Evolutionary conservation across 2,113 vertebrate genomes (phyloP).

Genomic region (Girardinichthys multiradiatus): DNA sequence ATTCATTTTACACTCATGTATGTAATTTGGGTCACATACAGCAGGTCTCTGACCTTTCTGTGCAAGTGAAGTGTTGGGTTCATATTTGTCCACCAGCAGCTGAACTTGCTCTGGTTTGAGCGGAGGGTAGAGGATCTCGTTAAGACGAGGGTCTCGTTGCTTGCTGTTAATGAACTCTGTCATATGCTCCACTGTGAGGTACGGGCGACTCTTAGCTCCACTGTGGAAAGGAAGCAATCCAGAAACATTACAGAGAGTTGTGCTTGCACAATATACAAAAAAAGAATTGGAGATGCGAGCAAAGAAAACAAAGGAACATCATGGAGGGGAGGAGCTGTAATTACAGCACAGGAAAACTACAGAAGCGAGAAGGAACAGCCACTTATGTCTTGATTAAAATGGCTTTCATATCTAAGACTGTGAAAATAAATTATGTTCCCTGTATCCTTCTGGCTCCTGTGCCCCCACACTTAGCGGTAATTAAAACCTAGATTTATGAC

Average conservation of each 20-base stretch:
- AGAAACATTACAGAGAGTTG: background rate
- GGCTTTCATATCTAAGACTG: slow-evolving; percentile 45
- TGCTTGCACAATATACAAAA: background rate
- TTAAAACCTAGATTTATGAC: slow-evolving; percentile 67
- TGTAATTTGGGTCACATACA: too few relatives aligned
- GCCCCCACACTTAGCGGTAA: slow-evolving; percentile 56
- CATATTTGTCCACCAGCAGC: slow-evolving; percentile 94
- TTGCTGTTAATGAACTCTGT: slow-evolving; percentile 96
- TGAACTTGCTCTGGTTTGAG: slow-evolving; percentile 97
- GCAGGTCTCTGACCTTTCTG: slow-evolving; percentile 87
- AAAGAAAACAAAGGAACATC: slow-evolving; percentile 13
- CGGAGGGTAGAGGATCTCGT: slow-evolving; percentile 97
- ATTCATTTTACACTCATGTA: too few relatives aligned
- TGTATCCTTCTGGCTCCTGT: slow-evolving; percentile 40
- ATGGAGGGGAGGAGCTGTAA: slow-evolving; percentile 32
- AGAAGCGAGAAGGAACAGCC: slow-evolving; percentile 26
- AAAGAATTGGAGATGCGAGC: slow-evolving; percentile 10
- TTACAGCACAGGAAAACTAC: slow-evolving; percentile 21
- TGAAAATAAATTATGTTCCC: slow-evolving; percentile 37
- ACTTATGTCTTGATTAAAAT: slow-evolving; percentile 68
- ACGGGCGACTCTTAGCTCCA: slow-evolving; percentile 91
- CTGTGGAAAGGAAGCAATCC: slow-evolving; percentile 67
- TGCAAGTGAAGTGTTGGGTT: slow-evolving; percentile 86
- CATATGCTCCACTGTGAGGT: slow-evolving; percentile 95
- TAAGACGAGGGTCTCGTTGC: slow-evolving; percentile 94